Conservation (phyloP, 2,888 invertebrate genomes). For the Lamellibrachia columna region DNA sequence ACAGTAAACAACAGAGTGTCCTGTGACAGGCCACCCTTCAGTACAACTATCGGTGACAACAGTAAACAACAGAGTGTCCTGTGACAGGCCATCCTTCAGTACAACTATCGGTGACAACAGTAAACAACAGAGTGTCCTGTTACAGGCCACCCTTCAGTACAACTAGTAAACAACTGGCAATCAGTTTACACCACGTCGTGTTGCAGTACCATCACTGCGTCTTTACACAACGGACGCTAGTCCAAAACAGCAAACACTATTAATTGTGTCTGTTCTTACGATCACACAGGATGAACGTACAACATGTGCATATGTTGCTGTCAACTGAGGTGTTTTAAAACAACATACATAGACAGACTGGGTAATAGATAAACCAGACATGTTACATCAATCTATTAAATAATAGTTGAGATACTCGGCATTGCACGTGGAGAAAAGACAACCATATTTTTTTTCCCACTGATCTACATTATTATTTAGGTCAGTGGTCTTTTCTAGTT, state of each 20-base stretch:
- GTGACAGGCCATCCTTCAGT: not conserved
- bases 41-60: not conserved
- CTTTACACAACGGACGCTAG: not conserved
- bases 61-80: not conserved
- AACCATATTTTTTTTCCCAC: too few species aligned
- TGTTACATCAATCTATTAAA: not conserved
- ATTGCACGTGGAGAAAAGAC: too few species aligned
- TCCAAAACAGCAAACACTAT: too few species aligned
- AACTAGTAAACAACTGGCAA: not conserved
- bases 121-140: not conserved
- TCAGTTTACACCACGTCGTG: not conserved
- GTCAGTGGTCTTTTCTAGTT: too few species aligned
- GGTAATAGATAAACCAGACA: not conserved
- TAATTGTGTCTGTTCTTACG: too few species aligned
- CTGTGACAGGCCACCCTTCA: not conserved
- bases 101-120: not conserved
- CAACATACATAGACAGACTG: not conserved
- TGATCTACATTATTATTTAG: too few species aligned
- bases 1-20: not conserved
- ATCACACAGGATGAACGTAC: too few species aligned
- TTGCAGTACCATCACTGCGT: not conserved
- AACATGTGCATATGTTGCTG: too few species aligned
- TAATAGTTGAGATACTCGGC: not conserved
- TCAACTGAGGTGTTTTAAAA: too few species aligned
- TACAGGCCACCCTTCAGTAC: not conserved